Evolutionary conservation across 2,113 vertebrate genomes (phyloP).

Genomic region (Hirundichthys speculiger): DNA sequence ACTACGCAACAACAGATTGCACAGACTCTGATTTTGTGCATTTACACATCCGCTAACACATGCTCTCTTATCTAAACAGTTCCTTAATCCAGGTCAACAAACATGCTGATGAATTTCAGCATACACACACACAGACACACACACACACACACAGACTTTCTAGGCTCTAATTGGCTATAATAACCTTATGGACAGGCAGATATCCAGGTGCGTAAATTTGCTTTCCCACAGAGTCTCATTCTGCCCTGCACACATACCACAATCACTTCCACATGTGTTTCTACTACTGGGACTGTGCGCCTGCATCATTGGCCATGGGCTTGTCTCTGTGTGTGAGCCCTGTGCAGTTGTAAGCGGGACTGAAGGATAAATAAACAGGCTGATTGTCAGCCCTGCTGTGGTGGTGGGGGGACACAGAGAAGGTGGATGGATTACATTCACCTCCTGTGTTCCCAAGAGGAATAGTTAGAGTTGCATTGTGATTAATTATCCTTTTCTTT

Average conservation of each 20-base stretch:
- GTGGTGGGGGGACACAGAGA: constrained; percentile 47
- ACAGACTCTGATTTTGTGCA: constrained; percentile 39
- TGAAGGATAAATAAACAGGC: constrained; percentile 84
- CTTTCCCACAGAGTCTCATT: constrained; percentile 62
- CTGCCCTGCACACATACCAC: constrained; percentile 44
- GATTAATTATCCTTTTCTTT: constrained; percentile 64
- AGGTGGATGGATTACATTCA: constrained; percentile 79
- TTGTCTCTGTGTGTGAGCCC: constrained; percentile 59
- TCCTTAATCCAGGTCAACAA: constrained; percentile 48
- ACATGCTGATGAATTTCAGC: constrained; percentile 37
- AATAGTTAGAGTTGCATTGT: constrained; percentile 52
- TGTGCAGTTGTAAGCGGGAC: constrained; percentile 69
- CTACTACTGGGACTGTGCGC: constrained; percentile 9
- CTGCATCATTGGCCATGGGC: constrained; percentile 46
- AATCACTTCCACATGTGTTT: constrained; percentile 76
- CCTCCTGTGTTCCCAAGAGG: constrained; percentile 71
- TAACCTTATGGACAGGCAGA: constrained; percentile 72
- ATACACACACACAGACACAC: neutral
- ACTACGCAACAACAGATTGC: constrained; percentile 46
- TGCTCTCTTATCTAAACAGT: constrained; percentile 37
- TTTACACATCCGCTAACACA: constrained; percentile 45
- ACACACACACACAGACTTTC: constrained; percentile 11
- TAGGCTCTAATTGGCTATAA: constrained; percentile 71
- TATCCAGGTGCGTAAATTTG: constrained; percentile 74
- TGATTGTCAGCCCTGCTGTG: constrained; percentile 77